Conservation (phyloP, 23 tunicate species). For the Oikopleura dioica region DNA sequence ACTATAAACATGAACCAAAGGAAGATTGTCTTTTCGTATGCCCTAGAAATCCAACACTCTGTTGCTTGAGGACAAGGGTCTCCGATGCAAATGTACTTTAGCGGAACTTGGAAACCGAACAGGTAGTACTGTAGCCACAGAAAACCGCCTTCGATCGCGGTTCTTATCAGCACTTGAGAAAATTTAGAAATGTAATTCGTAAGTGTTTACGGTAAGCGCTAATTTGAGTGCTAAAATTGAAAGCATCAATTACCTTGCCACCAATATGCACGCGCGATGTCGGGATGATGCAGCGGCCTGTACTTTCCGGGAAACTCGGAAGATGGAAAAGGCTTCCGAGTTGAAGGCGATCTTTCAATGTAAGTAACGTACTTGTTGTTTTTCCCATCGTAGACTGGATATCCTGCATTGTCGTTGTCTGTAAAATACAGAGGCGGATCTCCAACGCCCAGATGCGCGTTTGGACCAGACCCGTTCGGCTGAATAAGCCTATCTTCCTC, state of each 20-base stretch:
- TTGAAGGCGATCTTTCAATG: constrained; percentile 23
- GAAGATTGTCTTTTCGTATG: constrained; percentile 63
- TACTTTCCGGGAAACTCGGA: constrained; percentile 32
- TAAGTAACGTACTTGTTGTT: neutral
- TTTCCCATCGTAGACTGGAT: neutral
- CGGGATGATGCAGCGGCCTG: neutral
- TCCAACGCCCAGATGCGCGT: neutral
- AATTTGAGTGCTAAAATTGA: too few relatives aligned
- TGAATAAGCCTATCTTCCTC: neutral
- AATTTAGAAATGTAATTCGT: too few relatives aligned
- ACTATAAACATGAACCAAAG: constrained; percentile 70
- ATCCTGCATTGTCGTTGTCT: neutral
- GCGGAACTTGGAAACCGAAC: constrained; percentile 42
- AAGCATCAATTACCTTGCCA: neutral
- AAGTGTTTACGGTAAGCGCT: too few relatives aligned
- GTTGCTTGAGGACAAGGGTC: constrained; percentile 45
- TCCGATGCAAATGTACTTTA: constrained; percentile 25
- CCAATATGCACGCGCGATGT: neutral
- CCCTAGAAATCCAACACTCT: constrained; percentile 64
- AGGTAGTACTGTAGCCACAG: constrained; percentile 21
- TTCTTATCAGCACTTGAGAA: neutral
- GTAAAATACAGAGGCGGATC: neutral
- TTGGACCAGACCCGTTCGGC: too few relatives aligned
- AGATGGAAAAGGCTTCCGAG: constrained; percentile 52
- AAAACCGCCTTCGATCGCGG: neutral